Conservation (phyloP, 2,797 vertebrate genomes). For the Leptodactylus fallax region DNA sequence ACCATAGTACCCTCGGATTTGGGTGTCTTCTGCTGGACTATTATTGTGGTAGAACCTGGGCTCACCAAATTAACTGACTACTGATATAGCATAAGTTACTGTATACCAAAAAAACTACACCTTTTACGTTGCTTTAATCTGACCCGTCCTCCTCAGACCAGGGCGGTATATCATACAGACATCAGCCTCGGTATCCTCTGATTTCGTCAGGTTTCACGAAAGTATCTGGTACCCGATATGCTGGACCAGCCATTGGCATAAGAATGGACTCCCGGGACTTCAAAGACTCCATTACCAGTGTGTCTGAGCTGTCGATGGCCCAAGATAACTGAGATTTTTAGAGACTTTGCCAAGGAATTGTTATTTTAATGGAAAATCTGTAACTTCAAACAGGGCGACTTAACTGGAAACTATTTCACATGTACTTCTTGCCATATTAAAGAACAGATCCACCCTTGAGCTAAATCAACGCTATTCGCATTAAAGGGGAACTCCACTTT, state of each 20-base stretch:
- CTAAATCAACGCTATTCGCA: neutral
- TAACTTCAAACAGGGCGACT: slow-evolving; percentile 20
- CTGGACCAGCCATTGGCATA: neutral
- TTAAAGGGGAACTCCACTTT: neutral
- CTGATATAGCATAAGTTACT: no score
- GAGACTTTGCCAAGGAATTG: slow-evolving; percentile 11
- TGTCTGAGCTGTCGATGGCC: slow-evolving; percentile 13
- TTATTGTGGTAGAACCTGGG: no score
- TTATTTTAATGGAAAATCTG: slow-evolving; percentile 27
- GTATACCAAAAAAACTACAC: neutral
- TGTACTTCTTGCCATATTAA: neutral
- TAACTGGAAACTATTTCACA: neutral
- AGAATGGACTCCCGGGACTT: neutral
- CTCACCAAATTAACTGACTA: neutral
- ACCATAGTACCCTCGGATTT: no score
- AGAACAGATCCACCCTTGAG: neutral
- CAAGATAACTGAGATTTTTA: slow-evolving; percentile 28
- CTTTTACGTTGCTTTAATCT: neutral
- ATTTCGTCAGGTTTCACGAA: neutral
- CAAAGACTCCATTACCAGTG: neutral
- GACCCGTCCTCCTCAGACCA: neutral
- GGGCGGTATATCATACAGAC: neutral
- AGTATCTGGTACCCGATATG: neutral
- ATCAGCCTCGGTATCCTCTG: neutral
- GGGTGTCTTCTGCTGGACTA: no score